A percentile compares a stretch with the other conserved stretches of the same genome.
These are phyloP conservation scores for Drosophila ochracea DNA, from an alignment of 2,888 invertebrate species.

Conservation along the genomic window DNA sequence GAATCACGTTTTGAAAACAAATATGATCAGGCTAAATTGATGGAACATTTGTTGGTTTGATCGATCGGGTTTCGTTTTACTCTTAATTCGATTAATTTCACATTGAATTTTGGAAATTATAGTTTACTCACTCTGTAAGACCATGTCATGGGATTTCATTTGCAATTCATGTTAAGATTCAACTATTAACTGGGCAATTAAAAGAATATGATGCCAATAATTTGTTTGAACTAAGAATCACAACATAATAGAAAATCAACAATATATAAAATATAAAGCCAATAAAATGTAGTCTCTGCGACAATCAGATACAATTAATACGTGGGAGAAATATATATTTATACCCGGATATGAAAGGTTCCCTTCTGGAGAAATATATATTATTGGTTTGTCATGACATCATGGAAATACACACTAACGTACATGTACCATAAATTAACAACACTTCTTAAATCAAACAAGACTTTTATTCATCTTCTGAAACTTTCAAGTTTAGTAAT, in stretches of 20 bases:
- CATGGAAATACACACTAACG: neutral
- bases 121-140: slow-evolving; percentile 74
- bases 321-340: neutral
- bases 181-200: slow-evolving; percentile 48
- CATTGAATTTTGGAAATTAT: slow-evolving; percentile 24
- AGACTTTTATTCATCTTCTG: slow-evolving; percentile 40
- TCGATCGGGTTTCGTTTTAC: slow-evolving; percentile 5
- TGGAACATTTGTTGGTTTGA: slow-evolving; percentile 14
- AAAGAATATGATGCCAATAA: slow-evolving; percentile 43
- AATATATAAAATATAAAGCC: slow-evolving; percentile 24
- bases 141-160: slow-evolving; percentile 62
- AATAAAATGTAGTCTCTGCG: slow-evolving; percentile 2
- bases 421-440: slow-evolving; percentile 32
- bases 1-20: neutral
- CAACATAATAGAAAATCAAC: slow-evolving; percentile 1
- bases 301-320: neutral
- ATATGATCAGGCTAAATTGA: neutral
- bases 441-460: slow-evolving; percentile 58
- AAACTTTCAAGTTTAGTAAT: slow-evolving; percentile 20
- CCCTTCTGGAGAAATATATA: neutral
- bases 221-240: slow-evolving; percentile 10
- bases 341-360: neutral
- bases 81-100: slow-evolving; percentile 13
- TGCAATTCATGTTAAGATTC: slow-evolving; percentile 50
- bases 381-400: neutral